Conservation (phyloP, 2,797 vertebrate species). For the Xerus rutilus region DNA sequence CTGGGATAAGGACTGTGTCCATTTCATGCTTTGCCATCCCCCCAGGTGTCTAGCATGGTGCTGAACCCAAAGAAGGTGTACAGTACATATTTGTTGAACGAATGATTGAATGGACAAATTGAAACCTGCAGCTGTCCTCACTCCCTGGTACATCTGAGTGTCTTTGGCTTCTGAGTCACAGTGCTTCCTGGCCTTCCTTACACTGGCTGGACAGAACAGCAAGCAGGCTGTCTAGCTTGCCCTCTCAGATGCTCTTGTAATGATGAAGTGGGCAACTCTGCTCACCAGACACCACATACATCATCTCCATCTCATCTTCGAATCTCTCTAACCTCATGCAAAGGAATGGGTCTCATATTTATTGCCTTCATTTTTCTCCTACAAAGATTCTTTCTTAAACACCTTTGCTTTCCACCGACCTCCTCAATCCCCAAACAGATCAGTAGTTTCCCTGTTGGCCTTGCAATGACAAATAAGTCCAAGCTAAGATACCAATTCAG, state of each 20-base stretch:
- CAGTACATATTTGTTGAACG: background rate
- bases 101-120: background rate
- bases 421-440: background rate
- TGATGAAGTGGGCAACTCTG: background rate
- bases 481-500: background rate
- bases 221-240: background rate
- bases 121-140: background rate
- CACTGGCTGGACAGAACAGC: background rate
- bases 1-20: background rate
- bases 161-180: background rate
- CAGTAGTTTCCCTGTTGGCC: background rate
- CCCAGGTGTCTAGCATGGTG: background rate
- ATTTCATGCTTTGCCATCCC: background rate
- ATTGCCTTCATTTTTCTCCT: background rate
- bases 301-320: background rate
- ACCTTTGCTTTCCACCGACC: background rate
- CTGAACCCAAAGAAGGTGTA: background rate
- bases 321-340: background rate
- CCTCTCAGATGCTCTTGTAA: background rate
- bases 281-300: background rate
- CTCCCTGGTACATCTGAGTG: background rate
- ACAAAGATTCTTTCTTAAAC: constrained; percentile 54
- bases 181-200: background rate
- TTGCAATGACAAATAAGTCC: constrained; percentile 29
- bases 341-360: background rate